Conservation (phyloP, 2,113 vertebrate genomes). For the Eidolon helvum region DNA sequence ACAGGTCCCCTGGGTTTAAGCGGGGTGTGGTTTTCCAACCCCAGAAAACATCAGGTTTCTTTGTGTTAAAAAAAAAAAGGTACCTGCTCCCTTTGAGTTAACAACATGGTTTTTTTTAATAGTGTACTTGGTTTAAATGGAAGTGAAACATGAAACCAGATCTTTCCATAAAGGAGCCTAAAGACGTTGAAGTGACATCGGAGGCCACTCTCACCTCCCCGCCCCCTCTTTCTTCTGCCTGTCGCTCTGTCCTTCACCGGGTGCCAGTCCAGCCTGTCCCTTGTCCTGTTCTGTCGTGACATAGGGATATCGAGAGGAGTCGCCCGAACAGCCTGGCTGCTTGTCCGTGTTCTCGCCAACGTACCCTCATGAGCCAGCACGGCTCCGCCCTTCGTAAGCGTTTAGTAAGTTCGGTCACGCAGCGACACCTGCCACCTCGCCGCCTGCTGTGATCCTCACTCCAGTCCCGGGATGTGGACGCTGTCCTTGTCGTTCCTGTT, state of each 20-base stretch:
- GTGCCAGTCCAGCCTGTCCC: fast-evolving
- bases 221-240: background rate
- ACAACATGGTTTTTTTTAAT: background rate
- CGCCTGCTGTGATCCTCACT: background rate
- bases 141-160: background rate
- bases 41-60: background rate
- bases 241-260: background rate
- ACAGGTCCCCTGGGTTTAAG: background rate
- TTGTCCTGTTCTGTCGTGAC: background rate
- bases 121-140: background rate
- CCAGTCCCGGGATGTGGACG: background rate
- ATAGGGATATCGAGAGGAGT: background rate
- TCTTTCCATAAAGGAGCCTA: background rate
- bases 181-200: background rate
- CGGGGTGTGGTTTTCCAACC: background rate
- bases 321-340: background rate
- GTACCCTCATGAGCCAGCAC: background rate
- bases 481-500: background rate
- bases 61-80: background rate
- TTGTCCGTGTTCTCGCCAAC: background rate
- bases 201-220: background rate
- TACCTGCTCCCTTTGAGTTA: background rate
- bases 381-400: too few relatives aligned
- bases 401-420: too few relatives aligned
- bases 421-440: background rate